These are phyloP conservation scores for Ophonus ardosiacus DNA, from an alignment of 2,888 invertebrate genomes.

Conservation along the genomic window DNA sequence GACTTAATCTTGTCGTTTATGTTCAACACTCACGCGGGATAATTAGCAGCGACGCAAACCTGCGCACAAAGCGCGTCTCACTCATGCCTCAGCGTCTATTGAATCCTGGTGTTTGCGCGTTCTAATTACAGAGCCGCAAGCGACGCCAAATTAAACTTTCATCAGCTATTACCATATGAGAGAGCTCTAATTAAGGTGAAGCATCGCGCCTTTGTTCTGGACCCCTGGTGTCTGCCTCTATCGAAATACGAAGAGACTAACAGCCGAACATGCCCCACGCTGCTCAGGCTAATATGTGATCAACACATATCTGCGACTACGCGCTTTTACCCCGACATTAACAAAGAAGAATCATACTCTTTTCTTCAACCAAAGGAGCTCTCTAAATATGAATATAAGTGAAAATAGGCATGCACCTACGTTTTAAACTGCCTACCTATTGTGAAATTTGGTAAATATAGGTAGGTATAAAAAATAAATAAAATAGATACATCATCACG, in stretches of 20 bases:
- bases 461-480: no score
- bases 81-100: conserved; percentile 70
- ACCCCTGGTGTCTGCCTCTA: background rate
- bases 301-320: background rate
- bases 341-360: background rate
- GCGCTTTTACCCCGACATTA: background rate
- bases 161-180: conserved; percentile 76
- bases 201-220: conserved; percentile 40
- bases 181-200: conserved; percentile 75
- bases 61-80: conserved; percentile 70
- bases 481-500: no score
- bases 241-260: background rate
- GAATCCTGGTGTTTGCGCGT: conserved; percentile 74
- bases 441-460: no score
- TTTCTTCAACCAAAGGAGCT: background rate
- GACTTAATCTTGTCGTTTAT: conserved; percentile 77
- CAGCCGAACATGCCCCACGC: conserved; percentile 30
- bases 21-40: conserved; percentile 76
- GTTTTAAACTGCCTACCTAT: no score
- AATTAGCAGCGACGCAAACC: conserved; percentile 75
- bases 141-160: conserved; percentile 76
- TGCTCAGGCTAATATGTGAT: conserved; percentile 18
- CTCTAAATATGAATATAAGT: no score
- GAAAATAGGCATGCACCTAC: no score
- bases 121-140: conserved; percentile 76